These are phyloP conservation scores for Rhagonycha lutea DNA, from an alignment of 2,888 invertebrate genomes.

Conservation along the genomic window DNA sequence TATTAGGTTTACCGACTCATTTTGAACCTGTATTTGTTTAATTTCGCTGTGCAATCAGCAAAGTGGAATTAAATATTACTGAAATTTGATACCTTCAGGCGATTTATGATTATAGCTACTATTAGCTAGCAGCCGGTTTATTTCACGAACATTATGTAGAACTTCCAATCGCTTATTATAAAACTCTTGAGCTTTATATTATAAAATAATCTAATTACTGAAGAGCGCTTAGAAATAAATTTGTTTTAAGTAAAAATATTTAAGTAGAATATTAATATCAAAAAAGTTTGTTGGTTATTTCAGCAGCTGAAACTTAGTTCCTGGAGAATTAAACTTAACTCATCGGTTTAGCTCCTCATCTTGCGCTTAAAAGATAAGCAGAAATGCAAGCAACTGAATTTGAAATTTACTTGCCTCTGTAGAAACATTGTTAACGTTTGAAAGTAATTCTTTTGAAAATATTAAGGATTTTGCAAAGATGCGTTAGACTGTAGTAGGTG, in stretches of 20 bases:
- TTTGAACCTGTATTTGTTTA: neutral
- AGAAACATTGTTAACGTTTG: neutral
- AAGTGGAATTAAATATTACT: slow-evolving; percentile 7
- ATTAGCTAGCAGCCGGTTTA: neutral
- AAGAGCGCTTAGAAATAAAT: neutral
- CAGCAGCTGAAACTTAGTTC: neutral
- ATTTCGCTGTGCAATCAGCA: slow-evolving; percentile 1
- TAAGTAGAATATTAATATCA: neutral
- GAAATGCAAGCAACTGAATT: neutral
- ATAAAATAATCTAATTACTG: neutral
- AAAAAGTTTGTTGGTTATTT: neutral
- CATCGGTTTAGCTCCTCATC: neutral
- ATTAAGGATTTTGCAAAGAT: neutral
- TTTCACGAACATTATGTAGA: neutral
- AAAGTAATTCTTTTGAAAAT: neutral
- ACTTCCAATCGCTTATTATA: neutral
- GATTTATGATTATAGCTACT: slow-evolving; percentile 2
- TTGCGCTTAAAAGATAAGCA: neutral
- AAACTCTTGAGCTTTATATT: neutral
- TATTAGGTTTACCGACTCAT: neutral
- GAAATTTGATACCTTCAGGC: slow-evolving; percentile 4
- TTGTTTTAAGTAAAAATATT: neutral
- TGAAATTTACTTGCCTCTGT: neutral
- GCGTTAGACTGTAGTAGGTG: no score
- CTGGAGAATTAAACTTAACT: neutral